phyloP scores from a whole-genome alignment of 2,113 vertebrate genomes.

The Solea senegalensis region DNA sequence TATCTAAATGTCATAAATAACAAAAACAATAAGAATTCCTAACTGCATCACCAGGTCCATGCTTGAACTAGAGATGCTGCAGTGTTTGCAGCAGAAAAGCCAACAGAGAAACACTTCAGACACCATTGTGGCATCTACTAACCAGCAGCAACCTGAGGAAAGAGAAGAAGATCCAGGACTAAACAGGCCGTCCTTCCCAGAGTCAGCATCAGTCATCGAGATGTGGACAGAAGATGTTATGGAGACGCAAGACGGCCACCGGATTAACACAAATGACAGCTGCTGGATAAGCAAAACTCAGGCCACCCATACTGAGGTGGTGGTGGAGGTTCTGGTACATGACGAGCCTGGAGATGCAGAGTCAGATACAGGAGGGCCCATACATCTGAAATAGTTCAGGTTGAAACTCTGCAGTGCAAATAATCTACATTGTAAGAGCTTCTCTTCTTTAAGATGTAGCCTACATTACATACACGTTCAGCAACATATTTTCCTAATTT shows the following conservation, averaged over 20 bases:
- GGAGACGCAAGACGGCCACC: slow-evolving; percentile 6
- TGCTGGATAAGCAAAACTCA: slow-evolving; percentile 16
- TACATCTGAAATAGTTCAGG: neutral
- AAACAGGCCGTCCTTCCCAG: neutral
- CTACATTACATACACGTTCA: too few species aligned
- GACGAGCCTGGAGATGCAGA: slow-evolving; percentile 15
- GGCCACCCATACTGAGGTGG: slow-evolving; percentile 21
- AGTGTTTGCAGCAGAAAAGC: slow-evolving; percentile 15
- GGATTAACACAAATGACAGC: slow-evolving; percentile 2
- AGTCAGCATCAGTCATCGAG: slow-evolving; percentile 3
- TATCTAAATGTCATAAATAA: neutral
- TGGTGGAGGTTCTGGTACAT: slow-evolving; percentile 72
- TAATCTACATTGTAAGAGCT: neutral
- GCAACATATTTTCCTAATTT: too few species aligned
- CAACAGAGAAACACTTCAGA: neutral
- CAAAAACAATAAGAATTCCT: neutral
- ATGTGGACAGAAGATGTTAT: slow-evolving; percentile 21
- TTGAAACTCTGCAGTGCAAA: neutral
- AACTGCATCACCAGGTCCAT: slow-evolving; percentile 45
- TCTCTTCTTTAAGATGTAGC: too few species aligned
- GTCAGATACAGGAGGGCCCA: neutral
- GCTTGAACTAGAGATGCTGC: slow-evolving; percentile 28
- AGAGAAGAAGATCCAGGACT: neutral
- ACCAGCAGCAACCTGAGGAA: neutral
- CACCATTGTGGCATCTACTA: neutral